These are phyloP conservation scores for Sphecodes monilicornis DNA, from an alignment of 2,888 invertebrate species.

Conservation along the genomic window DNA sequence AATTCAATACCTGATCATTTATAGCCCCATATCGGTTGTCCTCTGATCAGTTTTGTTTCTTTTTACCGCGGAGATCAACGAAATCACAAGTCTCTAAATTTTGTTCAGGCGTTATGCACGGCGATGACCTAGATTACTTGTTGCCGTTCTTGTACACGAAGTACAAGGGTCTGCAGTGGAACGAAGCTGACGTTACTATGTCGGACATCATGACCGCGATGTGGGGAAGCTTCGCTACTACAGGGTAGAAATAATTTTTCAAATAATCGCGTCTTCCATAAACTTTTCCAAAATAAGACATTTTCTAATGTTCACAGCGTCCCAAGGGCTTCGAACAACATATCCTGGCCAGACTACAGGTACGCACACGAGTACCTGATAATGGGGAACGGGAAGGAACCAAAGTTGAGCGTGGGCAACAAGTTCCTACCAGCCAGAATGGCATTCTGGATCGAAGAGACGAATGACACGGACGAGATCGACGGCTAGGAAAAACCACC, in stretches of 20 bases:
- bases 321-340: conserved; percentile 71
- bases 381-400: conserved; percentile 71
- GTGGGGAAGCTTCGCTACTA: conserved; percentile 75
- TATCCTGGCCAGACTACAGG: conserved; percentile 77
- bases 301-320: conserved; percentile 65
- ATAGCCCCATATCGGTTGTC: neutral
- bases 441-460: conserved; percentile 77
- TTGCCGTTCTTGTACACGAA: conserved; percentile 69
- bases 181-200: conserved; percentile 72
- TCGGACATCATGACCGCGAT: conserved; percentile 78
- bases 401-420: conserved; percentile 67
- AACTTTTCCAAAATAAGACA: no score
- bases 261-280: no score
- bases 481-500: no score
- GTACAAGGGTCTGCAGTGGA: conserved; percentile 67
- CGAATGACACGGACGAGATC: conserved; percentile 55
- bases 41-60: neutral
- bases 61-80: no score
- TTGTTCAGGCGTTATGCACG: conserved; percentile 74
- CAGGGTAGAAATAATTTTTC: conserved; percentile 75
- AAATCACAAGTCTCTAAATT: no score
- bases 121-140: conserved; percentile 78
- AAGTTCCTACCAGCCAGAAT: conserved; percentile 74
- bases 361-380: conserved; percentile 70
- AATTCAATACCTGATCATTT: neutral